phyloP scores from a whole-genome alignment of 1,140 invertebrate species.

The Delia radicum region DNA sequence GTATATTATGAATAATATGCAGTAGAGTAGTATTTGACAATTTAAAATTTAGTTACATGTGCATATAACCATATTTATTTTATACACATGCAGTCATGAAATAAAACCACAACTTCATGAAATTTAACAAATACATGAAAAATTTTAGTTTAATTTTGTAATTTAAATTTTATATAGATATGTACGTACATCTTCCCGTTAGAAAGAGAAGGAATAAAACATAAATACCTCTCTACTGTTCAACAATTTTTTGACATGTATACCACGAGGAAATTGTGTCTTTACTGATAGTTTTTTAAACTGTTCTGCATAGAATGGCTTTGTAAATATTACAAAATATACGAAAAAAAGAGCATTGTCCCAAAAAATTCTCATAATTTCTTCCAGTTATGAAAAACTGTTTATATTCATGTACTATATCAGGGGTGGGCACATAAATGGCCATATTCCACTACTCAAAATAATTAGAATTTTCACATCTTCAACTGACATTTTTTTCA shows the following conservation, averaged over 20 bases:
- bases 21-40: neutral
- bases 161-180: neutral
- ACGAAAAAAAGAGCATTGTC: neutral
- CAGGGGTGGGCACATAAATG: no score
- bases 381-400: no score
- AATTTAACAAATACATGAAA: neutral
- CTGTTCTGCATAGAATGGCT: neutral
- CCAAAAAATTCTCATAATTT: no score
- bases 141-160: neutral
- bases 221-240: neutral
- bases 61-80: neutral
- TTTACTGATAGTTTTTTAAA: neutral
- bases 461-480: no score
- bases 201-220: neutral
- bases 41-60: neutral
- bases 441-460: no score
- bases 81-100: neutral
- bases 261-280: neutral
- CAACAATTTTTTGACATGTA: neutral
- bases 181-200: neutral
- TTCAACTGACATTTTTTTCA: no score
- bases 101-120: neutral
- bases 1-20: neutral
- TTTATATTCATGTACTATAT: no score
- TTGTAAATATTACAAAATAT: neutral